These are phyloP conservation scores for Saimiri boliviensis DNA, from an alignment of 2,113 vertebrate species.

Conservation along the genomic window DNA sequence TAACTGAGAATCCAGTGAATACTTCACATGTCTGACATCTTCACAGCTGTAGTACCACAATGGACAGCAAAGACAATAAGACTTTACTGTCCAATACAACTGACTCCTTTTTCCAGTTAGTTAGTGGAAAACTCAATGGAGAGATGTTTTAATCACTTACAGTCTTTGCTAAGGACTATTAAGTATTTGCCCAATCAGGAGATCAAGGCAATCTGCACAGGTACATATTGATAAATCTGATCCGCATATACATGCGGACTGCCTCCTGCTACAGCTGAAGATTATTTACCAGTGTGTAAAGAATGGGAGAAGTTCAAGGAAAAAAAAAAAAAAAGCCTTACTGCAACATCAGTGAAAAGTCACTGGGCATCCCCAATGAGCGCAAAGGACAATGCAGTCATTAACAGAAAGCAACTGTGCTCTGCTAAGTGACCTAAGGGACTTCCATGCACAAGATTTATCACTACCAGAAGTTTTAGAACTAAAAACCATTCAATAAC, in stretches of 20 bases:
- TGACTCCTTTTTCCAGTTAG: not conserved
- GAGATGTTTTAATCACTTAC: not conserved
- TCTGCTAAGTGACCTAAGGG: not conserved
- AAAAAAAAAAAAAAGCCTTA: not conserved
- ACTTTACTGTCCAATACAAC: too few relatives aligned
- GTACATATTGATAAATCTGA: not conserved
- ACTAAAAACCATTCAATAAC: not conserved
- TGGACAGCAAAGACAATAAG: not conserved
- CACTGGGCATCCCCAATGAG: not conserved
- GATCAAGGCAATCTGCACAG: not conserved
- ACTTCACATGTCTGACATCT: not conserved
- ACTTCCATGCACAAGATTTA: not conserved
- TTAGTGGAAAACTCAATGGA: not conserved
- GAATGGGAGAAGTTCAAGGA: not conserved
- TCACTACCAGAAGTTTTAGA: not conserved
- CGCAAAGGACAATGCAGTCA: slow-evolving; percentile 1
- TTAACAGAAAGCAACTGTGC: slow-evolving; percentile 2
- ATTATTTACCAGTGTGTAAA: not conserved
- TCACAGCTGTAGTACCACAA: not conserved
- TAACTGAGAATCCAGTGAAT: not conserved
- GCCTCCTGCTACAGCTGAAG: not conserved
- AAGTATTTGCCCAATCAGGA: not conserved
- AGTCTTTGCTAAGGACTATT: not conserved
- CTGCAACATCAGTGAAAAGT: not conserved
- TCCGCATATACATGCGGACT: not conserved